Evolutionary conservation across 2,888 invertebrate species (phyloP), one percentile per base, ranked within the genome.

Genomic region (Diplazon laetatorius): DNA sequence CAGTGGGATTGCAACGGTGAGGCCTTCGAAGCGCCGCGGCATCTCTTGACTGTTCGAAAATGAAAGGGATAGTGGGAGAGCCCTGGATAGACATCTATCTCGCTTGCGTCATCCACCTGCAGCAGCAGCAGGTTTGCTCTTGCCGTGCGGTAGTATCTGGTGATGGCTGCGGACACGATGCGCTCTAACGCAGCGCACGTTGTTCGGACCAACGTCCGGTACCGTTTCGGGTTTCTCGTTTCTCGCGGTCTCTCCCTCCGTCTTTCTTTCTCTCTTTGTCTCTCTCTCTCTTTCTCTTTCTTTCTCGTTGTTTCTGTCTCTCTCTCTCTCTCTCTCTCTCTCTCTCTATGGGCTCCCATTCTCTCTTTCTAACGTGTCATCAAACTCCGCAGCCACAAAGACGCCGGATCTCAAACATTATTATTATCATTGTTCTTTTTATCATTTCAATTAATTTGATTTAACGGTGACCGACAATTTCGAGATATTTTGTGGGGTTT

Each of bases 71-170:
- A 72, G 77, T 73, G 77, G 63, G 35, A 44, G 72, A 77, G 72
- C 62, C 55, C 62, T 66, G 66, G 77, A 72, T 72, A 55, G 57
- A 59, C 72, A 73, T 72, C 77, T 57, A 70, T 82, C 76, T 81
- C 59, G 63, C 78, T 83, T 81, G 80, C 81, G 81, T 81, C 82
- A 82, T 82, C 78, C 80, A 82, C 82, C 82, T 82, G 82, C 79
- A 62, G 68, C 35, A 60, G 50, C 37, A 46, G 52, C 52, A 59
- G 39, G 18, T 39, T 5, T 66, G 39, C 52, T 66, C 52, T 55
- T 39, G 42, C 39, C 20, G 25, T 52, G 52, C 55, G 52, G 66
- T n/a, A n/a, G n/a, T 66, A 65, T 66, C 66, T 66, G 25, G 65
- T 55, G 66, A 66, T 66, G 52, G 42, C 52, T 66, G 52, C 52